phyloP scores from a whole-genome alignment of 2,113 vertebrate species.

The Telmatochromis sp. region DNA sequence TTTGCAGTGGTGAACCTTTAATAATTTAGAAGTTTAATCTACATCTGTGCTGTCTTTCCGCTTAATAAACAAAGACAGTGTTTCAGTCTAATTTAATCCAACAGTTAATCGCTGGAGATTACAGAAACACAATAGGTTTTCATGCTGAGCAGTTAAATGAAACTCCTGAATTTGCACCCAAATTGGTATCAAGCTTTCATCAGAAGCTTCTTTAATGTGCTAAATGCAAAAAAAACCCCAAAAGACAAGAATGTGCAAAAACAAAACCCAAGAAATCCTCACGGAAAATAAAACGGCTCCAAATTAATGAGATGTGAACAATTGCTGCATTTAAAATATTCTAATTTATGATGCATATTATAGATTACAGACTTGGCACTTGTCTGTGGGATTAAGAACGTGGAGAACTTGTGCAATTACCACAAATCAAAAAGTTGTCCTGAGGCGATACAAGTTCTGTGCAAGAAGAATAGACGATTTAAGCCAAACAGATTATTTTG shows the following conservation, averaged over 20 bases:
- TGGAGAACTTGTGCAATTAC: neutral
- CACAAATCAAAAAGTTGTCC: neutral
- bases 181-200: neutral
- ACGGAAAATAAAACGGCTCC: neutral
- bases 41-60: neutral
- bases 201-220: neutral
- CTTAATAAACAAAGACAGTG: neutral
- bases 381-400: neutral
- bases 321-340: neutral
- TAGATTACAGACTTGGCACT: conserved; percentile 1
- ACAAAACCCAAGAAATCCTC: neutral
- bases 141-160: conserved; percentile 4
- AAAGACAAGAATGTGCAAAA: neutral
- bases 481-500: conserved; percentile 9
- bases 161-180: conserved; percentile 1
- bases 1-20: neutral
- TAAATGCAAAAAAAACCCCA: neutral
- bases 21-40: neutral
- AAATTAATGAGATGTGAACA: neutral
- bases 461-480: conserved; percentile 6
- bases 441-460: neutral
- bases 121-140: conserved; percentile 2
- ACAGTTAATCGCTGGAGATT: conserved; percentile 1
- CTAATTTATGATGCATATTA: neutral
- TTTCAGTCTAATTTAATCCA: conserved; percentile 27